Evolutionary conservation across 2,113 vertebrate genomes (phyloP).

Genomic region (Lepisosteus oculatus): DNA sequence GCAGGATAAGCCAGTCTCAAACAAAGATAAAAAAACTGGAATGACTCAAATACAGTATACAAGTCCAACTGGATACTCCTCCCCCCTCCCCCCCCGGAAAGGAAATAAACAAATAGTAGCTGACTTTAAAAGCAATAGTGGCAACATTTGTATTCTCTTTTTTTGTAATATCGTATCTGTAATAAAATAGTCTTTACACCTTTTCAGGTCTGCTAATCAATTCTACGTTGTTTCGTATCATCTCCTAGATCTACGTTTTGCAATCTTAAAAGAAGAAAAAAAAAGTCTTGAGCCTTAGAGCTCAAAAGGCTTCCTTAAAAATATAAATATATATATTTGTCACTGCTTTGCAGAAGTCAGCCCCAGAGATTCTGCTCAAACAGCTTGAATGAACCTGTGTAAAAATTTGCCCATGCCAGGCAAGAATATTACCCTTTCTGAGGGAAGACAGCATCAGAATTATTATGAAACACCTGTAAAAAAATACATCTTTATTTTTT

Average conservation of each 20-base stretch:
- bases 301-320: constrained; percentile 57
- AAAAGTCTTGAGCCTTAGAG: constrained; percentile 25
- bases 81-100: constrained; percentile 30
- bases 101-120: constrained; percentile 48
- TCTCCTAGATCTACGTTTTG: constrained; percentile 26
- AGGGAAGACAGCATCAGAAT: too few relatives aligned
- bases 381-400: too few relatives aligned
- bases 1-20: constrained; percentile 62
- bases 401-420: too few relatives aligned
- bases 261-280: constrained; percentile 36
- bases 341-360: too few relatives aligned
- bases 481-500: background rate
- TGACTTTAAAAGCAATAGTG: constrained; percentile 56
- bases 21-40: constrained; percentile 62
- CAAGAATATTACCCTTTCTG: too few relatives aligned
- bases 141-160: constrained; percentile 33
- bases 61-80: constrained; percentile 49
- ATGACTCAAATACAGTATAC: constrained; percentile 64
- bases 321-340: constrained; percentile 38
- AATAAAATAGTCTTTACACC: constrained; percentile 58
- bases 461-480: too few relatives aligned
- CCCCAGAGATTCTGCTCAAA: too few relatives aligned
- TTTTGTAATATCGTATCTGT: constrained; percentile 33
- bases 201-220: constrained; percentile 23
- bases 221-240: constrained; percentile 28